Evolutionary conservation across 2,113 vertebrate genomes (phyloP).

Genomic region (Ciconia maguari): DNA sequence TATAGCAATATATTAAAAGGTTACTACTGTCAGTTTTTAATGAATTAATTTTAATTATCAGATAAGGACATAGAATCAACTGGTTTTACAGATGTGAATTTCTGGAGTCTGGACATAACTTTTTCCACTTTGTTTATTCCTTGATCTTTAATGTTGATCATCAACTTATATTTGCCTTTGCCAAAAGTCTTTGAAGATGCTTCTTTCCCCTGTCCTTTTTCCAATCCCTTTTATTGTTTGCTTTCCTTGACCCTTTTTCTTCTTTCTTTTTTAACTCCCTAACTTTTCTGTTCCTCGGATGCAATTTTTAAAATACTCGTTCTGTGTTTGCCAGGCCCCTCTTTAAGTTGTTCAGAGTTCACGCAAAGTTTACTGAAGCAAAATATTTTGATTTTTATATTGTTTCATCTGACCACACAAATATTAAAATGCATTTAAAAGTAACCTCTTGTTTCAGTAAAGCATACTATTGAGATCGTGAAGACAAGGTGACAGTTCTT

Average conservation of each 20-base stretch:
- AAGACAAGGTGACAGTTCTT: not conserved
- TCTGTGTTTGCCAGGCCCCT: not conserved
- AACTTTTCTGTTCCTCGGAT: not conserved
- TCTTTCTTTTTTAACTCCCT: not conserved
- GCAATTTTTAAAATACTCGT: not conserved
- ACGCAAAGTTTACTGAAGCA: not conserved
- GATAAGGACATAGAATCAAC: not conserved
- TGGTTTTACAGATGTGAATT: not conserved
- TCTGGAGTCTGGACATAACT: not conserved
- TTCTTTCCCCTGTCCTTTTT: not conserved
- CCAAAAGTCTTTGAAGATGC: not conserved
- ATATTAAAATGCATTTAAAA: not conserved
- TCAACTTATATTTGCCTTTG: not conserved
- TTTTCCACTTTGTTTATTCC: not conserved
- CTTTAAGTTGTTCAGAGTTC: not conserved
- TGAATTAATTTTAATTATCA: conserved; percentile 17
- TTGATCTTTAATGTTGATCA: not conserved
- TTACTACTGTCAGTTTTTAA: conserved; percentile 16
- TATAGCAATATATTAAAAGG: not conserved
- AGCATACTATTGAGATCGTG: not conserved
- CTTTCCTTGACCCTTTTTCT: not conserved
- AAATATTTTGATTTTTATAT: not conserved
- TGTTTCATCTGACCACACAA: not conserved
- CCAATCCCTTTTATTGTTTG: not conserved
- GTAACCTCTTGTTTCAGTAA: not conserved